phyloP scores from a whole-genome alignment of 2,888 invertebrate species.

The Steinernema carpocapsae region DNA sequence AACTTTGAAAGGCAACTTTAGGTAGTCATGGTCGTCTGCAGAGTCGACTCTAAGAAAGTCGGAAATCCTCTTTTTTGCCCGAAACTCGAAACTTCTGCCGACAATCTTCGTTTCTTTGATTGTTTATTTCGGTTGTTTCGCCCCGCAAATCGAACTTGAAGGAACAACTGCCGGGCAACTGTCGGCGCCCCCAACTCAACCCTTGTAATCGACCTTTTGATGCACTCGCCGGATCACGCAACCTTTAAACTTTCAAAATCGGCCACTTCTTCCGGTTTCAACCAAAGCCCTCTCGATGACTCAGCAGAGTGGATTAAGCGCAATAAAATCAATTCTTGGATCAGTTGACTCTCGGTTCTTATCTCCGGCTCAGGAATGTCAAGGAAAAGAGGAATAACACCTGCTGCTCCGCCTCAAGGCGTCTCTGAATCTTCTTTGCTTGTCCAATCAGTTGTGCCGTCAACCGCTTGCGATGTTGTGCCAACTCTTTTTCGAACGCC shows the following conservation, averaged over 20 bases:
- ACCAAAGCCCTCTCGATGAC: not conserved
- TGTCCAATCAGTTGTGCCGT: conserved; percentile 4
- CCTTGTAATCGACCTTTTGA: not conserved
- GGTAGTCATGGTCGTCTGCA: no score
- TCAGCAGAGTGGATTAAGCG: not conserved
- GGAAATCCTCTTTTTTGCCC: no score
- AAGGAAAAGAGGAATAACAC: conserved; percentile 24
- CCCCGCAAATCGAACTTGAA: conserved; percentile 5
- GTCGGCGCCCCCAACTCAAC: not conserved
- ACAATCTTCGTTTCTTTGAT: not conserved
- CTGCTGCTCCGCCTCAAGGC: conserved; percentile 22
- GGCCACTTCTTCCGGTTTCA: not conserved
- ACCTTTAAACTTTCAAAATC: not conserved
- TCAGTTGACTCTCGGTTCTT: not conserved
- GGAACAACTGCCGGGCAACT: conserved; percentile 31
- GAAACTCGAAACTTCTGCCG: not conserved
- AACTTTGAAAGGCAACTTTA: no score
- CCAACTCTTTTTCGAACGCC: not conserved
- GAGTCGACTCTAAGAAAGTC: no score
- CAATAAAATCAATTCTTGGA: not conserved
- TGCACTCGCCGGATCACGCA: not conserved
- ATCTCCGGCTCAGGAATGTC: not conserved
- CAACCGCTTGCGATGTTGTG: conserved; percentile 1
- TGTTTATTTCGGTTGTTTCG: conserved; percentile 13
- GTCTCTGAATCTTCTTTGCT: not conserved